A percentile compares a stretch with the other conserved stretches of the same genome.
Evolutionary conservation across 30 jellyfish, hydroid and myxozoan species (phyloP).

Genomic region (Sanderia malayensis): DNA sequence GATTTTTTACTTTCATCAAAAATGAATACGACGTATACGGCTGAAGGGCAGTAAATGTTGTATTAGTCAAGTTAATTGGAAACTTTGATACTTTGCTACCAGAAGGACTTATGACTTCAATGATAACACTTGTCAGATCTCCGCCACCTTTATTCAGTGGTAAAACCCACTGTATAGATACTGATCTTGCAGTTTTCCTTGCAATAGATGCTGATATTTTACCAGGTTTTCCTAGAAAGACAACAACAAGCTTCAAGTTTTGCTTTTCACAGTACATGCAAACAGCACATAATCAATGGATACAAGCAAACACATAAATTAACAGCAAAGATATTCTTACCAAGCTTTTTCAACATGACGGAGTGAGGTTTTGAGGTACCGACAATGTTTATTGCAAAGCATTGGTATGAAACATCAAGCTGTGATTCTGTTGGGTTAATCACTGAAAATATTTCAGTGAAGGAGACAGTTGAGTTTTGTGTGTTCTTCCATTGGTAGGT

Average conservation of each 20-base stretch:
- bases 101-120: neutral
- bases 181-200: neutral
- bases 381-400: conserved; percentile 62
- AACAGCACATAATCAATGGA: too few relatives aligned
- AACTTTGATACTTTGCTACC: neutral
- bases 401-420: conserved; percentile 60
- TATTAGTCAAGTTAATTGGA: neutral
- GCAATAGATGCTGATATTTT: neutral
- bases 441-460: conserved; percentile 10
- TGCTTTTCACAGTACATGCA: too few relatives aligned
- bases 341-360: conserved; percentile 44
- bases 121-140: neutral
- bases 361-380: conserved; percentile 43
- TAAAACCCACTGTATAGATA: neutral
- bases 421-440: conserved; percentile 42
- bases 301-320: too few relatives aligned
- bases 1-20: neutral
- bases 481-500: conserved; percentile 65
- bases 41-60: neutral
- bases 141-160: neutral
- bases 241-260: too few relatives aligned
- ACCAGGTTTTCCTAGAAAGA: neutral
- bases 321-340: too few relatives aligned
- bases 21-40: neutral
- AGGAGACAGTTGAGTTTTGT: conserved; percentile 20